Conservation (phyloP, 37 sponge, comb jelly and placozoan species). For the Spongilla lacustris region DNA sequence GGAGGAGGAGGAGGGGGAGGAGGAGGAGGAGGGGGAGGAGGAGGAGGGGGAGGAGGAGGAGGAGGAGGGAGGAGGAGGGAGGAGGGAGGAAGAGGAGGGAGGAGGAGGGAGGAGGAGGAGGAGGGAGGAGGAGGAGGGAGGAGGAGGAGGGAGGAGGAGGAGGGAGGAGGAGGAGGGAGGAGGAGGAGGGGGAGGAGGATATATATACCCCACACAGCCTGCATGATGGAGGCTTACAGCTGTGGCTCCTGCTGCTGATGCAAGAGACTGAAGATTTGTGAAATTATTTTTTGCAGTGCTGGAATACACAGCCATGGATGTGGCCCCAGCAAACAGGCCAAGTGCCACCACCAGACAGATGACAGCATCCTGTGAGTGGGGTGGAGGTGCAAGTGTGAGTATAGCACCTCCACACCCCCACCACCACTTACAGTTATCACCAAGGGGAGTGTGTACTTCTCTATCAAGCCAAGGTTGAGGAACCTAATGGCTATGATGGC, state of each 20-base stretch:
- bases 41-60: too few species aligned
- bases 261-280: too few species aligned
- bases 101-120: too few species aligned
- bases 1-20: background rate
- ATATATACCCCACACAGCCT: background rate
- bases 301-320: background rate
- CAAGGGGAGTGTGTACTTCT: slow-evolving; percentile 4
- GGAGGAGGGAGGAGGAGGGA: too few species aligned
- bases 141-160: background rate
- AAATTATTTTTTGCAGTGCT: background rate
- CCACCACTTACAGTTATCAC: slow-evolving; percentile 45
- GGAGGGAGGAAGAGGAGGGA: too few species aligned
- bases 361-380: slow-evolving; percentile 32
- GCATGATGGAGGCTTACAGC: background rate
- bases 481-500: slow-evolving; percentile 40
- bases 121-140: background rate
- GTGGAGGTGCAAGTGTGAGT: background rate
- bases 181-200: background rate
- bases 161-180: background rate
- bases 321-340: slow-evolving; percentile 8
- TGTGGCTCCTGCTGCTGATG: background rate
- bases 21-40: background rate
- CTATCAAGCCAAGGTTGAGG: slow-evolving; percentile 47
- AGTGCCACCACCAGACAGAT: slow-evolving; percentile 6
- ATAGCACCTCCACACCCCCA: too few species aligned